Evolutionary conservation across 2,113 vertebrate species (phyloP).

Genomic region (Caloenas nicobarica): DNA sequence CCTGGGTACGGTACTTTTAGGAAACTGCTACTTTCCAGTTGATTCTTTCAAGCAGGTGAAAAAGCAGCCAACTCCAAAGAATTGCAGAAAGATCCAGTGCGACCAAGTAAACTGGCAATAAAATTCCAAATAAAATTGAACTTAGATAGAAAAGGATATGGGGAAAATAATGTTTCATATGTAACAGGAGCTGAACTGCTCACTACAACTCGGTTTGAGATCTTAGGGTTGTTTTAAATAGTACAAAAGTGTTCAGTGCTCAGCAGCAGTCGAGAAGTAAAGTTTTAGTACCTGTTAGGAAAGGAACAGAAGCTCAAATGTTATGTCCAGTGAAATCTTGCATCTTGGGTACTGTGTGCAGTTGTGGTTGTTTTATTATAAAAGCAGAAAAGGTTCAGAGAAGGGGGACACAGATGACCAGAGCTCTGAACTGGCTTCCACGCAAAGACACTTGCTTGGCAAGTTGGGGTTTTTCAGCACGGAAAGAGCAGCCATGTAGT

Average conservation of each 20-base stretch:
- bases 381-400: not conserved
- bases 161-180: not conserved
- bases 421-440: not conserved
- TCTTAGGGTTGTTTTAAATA: not conserved
- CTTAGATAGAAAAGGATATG: accelerated
- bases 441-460: not conserved
- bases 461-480: accelerated
- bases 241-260: not conserved
- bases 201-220: not conserved
- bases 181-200: not conserved
- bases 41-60: not conserved
- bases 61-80: not conserved
- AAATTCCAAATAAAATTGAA: not conserved
- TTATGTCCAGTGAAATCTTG: not conserved
- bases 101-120: not conserved
- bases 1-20: not conserved
- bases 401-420: not conserved
- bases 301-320: not conserved
- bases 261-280: not conserved
- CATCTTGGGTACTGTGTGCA: not conserved
- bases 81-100: not conserved
- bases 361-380: not conserved
- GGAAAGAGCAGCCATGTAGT: not conserved
- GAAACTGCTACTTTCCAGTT: not conserved
- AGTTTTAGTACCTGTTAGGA: not conserved